phyloP scores from a whole-genome alignment of 2,113 vertebrate species.

The Engraulis encrasicolus region DNA sequence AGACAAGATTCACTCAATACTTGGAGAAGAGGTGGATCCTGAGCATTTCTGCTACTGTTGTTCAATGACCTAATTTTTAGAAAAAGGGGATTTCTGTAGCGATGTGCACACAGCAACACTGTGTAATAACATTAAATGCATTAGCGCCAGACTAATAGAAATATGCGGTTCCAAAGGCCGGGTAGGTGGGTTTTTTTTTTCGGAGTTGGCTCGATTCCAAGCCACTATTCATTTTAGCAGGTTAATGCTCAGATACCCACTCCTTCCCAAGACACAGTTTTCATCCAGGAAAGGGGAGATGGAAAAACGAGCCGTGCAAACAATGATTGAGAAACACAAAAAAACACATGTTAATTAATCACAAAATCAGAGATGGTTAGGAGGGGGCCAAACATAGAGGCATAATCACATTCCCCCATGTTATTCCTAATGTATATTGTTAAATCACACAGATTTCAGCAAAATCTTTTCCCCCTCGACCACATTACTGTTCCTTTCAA shows the following conservation, averaged over 20 bases:
- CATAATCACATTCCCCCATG: neutral
- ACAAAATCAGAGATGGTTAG: slow-evolving; percentile 7
- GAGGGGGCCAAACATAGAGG: neutral
- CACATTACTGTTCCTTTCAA: neutral
- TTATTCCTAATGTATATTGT: neutral
- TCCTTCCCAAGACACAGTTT: slow-evolving; percentile 34
- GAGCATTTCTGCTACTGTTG: neutral
- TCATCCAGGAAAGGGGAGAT: slow-evolving; percentile 26
- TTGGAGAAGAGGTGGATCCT: neutral
- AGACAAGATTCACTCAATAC: neutral
- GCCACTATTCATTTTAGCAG: slow-evolving; percentile 13
- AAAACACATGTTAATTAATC: slow-evolving; percentile 11
- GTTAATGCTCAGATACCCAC: slow-evolving; percentile 22
- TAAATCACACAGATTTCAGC: neutral
- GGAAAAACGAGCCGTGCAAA: slow-evolving; percentile 43
- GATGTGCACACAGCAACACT: neutral
- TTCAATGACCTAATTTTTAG: neutral
- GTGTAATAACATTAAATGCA: neutral
- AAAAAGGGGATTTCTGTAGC: neutral
- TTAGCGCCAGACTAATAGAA: neutral
- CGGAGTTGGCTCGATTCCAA: neutral
- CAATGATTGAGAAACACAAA: slow-evolving; percentile 27
- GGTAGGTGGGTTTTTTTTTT: no score
- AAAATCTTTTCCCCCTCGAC: neutral
- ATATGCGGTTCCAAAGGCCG: neutral